phyloP scores from a whole-genome alignment of 2,113 vertebrate genomes.

The Cyprinodon brontotheroides region DNA sequence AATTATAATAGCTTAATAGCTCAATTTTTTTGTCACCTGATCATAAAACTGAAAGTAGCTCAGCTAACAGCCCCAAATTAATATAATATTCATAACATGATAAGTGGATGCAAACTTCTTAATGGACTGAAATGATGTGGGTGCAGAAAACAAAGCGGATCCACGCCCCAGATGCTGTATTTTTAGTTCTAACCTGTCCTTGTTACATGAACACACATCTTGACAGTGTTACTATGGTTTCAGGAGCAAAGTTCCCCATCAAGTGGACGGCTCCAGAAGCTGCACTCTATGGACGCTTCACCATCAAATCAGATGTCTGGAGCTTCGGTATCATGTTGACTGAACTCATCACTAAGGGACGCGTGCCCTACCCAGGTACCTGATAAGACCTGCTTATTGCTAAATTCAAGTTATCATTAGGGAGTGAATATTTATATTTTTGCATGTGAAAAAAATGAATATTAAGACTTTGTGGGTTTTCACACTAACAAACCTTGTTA shows the following conservation, averaged over 20 bases:
- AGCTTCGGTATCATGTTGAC: constrained; percentile 96
- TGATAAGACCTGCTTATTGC: not conserved
- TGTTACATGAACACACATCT: constrained; percentile 52
- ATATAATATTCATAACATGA: too few species aligned
- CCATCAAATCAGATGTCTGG: constrained; percentile 98
- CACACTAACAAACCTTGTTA: not conserved
- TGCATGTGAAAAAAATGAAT: not conserved
- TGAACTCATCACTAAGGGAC: constrained; percentile 95
- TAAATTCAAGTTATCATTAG: not conserved
- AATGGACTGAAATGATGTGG: not conserved
- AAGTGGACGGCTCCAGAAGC: constrained; percentile 99
- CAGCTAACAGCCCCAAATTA: too few species aligned
- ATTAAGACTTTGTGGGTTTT: not conserved
- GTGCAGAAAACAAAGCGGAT: not conserved
- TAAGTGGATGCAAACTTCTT: too few species aligned
- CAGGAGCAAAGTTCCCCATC: constrained; percentile 98
- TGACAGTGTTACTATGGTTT: constrained; percentile 65
- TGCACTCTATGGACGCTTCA: constrained; percentile 91
- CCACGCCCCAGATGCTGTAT: constrained; percentile 14
- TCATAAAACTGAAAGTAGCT: too few species aligned
- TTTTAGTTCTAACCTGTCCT: constrained; percentile 56
- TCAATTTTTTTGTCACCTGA: too few species aligned
- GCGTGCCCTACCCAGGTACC: constrained; percentile 97
- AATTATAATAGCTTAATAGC: too few species aligned
- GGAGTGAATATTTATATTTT: not conserved